Conservation (phyloP, 2,797 vertebrate species). For the Oreochromis mossambicus region DNA sequence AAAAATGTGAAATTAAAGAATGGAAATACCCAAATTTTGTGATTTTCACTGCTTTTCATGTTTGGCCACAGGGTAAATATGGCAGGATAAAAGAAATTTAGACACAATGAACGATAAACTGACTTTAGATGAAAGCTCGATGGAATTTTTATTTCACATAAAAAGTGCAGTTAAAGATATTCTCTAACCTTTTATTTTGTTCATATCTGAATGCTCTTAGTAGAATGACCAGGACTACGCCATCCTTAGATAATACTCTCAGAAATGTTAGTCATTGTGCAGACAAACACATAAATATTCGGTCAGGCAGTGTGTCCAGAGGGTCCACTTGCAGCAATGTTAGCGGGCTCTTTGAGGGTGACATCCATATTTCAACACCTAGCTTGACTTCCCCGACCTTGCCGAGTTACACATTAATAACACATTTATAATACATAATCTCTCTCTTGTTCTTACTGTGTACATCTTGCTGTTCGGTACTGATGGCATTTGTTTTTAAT, state of each 20-base stretch:
- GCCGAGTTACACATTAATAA: conserved; percentile 76
- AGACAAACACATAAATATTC: conserved; percentile 60
- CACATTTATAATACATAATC: conserved; percentile 80
- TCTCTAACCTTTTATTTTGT: not conserved
- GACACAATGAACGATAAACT: not conserved
- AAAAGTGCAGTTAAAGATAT: not conserved
- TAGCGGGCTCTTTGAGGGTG: conserved; percentile 66
- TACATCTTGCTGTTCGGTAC: conserved; percentile 56
- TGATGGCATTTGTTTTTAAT: conserved; percentile 69
- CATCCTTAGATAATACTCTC: conserved; percentile 16
- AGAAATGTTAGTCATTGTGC: conserved; percentile 20
- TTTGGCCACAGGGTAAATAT: not conserved
- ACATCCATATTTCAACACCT: conserved; percentile 75
- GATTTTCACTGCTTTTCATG: not conserved
- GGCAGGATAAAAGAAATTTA: not conserved
- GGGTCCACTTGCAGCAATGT: conserved; percentile 71
- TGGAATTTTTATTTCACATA: not conserved
- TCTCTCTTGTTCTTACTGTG: conserved; percentile 69
- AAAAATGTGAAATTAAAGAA: not conserved
- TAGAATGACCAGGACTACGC: not conserved
- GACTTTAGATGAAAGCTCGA: not conserved
- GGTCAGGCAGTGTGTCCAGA: conserved; percentile 57
- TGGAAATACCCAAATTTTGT: not conserved
- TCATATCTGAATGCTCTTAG: not conserved
- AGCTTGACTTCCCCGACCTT: conserved; percentile 76